Conservation (phyloP, 2,113 vertebrate genomes). For the Phasianus colchicus region DNA sequence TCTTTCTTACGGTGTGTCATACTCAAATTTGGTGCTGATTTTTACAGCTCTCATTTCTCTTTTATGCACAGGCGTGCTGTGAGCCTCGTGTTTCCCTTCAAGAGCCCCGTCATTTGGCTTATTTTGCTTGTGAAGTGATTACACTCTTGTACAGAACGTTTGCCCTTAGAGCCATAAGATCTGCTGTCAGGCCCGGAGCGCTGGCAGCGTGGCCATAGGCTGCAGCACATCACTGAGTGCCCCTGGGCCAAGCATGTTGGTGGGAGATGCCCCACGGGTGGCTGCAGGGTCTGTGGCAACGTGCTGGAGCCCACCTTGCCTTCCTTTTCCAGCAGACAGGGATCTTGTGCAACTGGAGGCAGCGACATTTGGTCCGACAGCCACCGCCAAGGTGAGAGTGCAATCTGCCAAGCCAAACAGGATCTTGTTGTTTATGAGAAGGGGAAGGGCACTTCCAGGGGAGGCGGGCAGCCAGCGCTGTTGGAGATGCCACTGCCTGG, state of each 20-base stretch:
- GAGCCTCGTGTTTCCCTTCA: neutral
- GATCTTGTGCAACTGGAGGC: neutral
- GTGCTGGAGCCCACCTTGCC: neutral
- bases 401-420: slow-evolving; percentile 31
- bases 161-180: neutral
- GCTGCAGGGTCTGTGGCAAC: accelerated
- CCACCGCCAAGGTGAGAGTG: slow-evolving; percentile 10
- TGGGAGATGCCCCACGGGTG: neutral
- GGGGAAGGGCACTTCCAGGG: neutral
- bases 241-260: neutral
- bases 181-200: neutral
- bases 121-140: neutral
- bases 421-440: neutral
- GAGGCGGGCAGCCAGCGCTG: neutral
- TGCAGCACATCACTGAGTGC: neutral
- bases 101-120: neutral
- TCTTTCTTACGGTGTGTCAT: neutral
- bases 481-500: slow-evolving; percentile 13
- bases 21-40: neutral
- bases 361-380: neutral
- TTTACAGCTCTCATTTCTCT: neutral
- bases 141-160: neutral
- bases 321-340: accelerated
- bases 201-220: accelerated
- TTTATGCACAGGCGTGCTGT: neutral